Percentiles rank a stretch among this genome's conserved stretches.
Conservation (phyloP, 2,888 invertebrate genomes). For the Himalopsyche anomala region DNA sequence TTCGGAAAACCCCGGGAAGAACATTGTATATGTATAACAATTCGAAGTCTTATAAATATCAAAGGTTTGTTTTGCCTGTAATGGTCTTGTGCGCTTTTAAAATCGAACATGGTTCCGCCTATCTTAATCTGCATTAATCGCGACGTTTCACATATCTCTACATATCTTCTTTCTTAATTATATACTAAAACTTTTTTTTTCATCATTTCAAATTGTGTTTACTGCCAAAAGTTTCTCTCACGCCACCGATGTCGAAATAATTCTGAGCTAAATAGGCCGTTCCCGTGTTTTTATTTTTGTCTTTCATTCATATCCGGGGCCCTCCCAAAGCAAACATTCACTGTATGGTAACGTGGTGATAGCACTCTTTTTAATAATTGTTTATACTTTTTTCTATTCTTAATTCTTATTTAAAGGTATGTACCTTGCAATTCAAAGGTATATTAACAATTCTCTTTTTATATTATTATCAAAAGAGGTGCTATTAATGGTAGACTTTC, state of each 20-base stretch:
- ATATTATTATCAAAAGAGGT: too few species aligned
- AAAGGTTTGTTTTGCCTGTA: conserved; percentile 53
- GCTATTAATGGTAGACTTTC: too few species aligned
- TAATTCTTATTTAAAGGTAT: too few species aligned
- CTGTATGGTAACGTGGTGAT: not conserved
- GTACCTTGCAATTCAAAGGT: too few species aligned
- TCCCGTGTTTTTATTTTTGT: conserved; percentile 35
- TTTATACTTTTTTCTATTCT: too few species aligned
- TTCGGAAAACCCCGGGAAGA: not conserved
- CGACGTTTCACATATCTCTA: conserved; percentile 42
- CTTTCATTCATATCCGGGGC: not conserved
- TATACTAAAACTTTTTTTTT: not conserved
- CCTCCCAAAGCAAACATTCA: not conserved
- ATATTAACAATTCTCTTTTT: too few species aligned
- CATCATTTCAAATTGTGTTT: not conserved
- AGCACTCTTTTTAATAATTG: too few species aligned
- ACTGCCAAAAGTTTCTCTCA: not conserved
- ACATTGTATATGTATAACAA: conserved; percentile 50
- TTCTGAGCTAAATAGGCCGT: conserved; percentile 37
- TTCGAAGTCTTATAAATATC: conserved; percentile 52
- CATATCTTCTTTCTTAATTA: conserved; percentile 47
- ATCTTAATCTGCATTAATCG: conserved; percentile 16
- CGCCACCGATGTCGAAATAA: conserved; percentile 1
- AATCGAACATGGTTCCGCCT: conserved; percentile 55
- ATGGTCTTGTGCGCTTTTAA: conserved; percentile 19